Evolutionary conservation across 2,888 invertebrate genomes (phyloP).

Genomic region (Perithous albicinctus): DNA sequence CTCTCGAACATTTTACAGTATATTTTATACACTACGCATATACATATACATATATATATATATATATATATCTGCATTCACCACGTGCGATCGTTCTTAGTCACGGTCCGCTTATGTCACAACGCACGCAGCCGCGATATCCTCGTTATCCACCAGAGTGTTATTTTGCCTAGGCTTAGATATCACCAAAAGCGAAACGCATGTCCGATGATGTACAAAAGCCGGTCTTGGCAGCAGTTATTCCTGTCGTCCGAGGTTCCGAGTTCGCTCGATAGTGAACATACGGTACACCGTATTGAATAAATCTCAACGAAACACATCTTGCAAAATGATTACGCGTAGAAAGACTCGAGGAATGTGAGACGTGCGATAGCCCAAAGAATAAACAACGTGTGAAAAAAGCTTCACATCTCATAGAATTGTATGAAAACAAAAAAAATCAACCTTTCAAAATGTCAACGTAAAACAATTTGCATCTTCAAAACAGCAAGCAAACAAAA

Average conservation of each 20-base stretch:
- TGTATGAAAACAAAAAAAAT: neutral
- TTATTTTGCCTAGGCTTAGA: constrained; percentile 36
- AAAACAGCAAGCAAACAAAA: neutral
- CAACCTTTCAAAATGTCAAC: neutral
- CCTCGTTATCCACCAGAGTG: constrained; percentile 29
- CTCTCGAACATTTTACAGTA: constrained; percentile 23
- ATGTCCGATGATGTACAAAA: constrained; percentile 45
- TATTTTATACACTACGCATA: constrained; percentile 9
- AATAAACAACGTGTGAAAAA: constrained; percentile 30
- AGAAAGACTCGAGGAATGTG: constrained; percentile 42
- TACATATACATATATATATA: neutral
- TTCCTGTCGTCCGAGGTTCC: constrained; percentile 24
- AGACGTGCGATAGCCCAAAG: constrained; percentile 41
- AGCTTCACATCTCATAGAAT: neutral
- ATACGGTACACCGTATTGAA: constrained; percentile 34
- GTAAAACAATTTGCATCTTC: no score
- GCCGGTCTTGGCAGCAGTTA: constrained; percentile 38
- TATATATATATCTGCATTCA: constrained; percentile 25
- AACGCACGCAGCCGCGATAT: constrained; percentile 59
- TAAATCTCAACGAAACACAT: constrained; percentile 62
- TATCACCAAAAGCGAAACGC: constrained; percentile 47
- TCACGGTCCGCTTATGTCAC: constrained; percentile 65
- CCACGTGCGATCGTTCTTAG: constrained; percentile 67
- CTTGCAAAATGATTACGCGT: constrained; percentile 23
- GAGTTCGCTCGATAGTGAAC: constrained; percentile 27